Base-by-base conservation (phyloP, 2,888 invertebrate genomes). In the Tetramorium bicarinatum region DNA sequence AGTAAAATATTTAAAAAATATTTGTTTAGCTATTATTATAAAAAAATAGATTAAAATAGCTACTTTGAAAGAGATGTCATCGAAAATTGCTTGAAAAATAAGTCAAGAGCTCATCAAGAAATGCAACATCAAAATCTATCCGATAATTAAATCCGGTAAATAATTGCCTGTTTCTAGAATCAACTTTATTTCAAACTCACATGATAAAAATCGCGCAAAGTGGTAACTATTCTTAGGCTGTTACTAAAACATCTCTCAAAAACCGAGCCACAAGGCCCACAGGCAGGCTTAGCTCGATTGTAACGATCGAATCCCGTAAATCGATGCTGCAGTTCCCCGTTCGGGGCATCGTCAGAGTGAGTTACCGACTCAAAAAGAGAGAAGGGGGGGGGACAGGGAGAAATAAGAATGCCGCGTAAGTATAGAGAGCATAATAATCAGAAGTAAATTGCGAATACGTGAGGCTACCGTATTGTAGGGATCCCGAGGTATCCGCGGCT, bases 381-480 rank as follows among this genome's bases (percentile, higher is more conserved):
- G 29, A 29, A 21, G 29, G 34, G 62, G 56, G 59, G 18, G 61
- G 49, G 49, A 75, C 59, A 86, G 82, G 82, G 83, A 64, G 82
- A 86, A 90, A 88, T 88, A 90, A 88, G 90, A 91, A 87, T 83
- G 89, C 91, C 93, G 92, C 93, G 91, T 93, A 93, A 93, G 92
- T 92, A 94, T 93, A 93, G 93, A 92, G 92, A 92, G 93, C 92
- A 92, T 91, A 94, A 94, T 94, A 93, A 94, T 95, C 94, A 93
- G 93, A 93, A 93, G 94, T 92, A 95, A 95, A 95, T 95, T 95
- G 94, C 94, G 90, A 91, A 92, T 92, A 94, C 94, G 95, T 95
- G 95, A 95, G 92, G 95, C 95, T 95, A 95, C 95, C 94, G 95
- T 94, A 92, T 91, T 91, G 93, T 91, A 90, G 88, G 87, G 85